Evolutionary conservation across 2,113 vertebrate species (phyloP).

Genomic region (Okapia johnstoni): DNA sequence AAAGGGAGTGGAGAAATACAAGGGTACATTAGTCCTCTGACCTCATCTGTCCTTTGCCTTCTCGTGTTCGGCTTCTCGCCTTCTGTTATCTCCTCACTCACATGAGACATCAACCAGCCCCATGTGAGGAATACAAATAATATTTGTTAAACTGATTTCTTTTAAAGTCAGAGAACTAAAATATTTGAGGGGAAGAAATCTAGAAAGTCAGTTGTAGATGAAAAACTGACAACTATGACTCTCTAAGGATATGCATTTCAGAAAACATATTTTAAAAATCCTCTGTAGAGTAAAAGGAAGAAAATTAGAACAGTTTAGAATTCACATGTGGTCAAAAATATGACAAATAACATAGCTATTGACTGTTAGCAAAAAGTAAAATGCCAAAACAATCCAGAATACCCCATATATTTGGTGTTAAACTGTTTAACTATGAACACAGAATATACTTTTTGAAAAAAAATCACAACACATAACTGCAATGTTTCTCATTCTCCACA

Average conservation of each 20-base stretch:
- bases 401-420: neutral
- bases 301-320: neutral
- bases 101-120: neutral
- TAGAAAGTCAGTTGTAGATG: neutral
- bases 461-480: neutral
- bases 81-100: neutral
- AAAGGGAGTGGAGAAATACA: neutral
- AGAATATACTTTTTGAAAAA: neutral
- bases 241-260: neutral
- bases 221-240: neutral
- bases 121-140: neutral
- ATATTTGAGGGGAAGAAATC: neutral
- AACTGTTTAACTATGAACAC: neutral
- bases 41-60: neutral
- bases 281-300: neutral
- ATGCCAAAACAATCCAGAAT: neutral
- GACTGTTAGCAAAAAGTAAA: conserved; percentile 19
- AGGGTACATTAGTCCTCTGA: neutral
- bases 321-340: neutral
- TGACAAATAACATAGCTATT: neutral
- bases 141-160: neutral
- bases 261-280: neutral
- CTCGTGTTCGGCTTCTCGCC: neutral
- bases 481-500: neutral
- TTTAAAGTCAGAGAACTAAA: conserved; percentile 37